Base-by-base conservation (phyloP, 2,113 vertebrate genomes). In the Mungos mungo region DNA sequence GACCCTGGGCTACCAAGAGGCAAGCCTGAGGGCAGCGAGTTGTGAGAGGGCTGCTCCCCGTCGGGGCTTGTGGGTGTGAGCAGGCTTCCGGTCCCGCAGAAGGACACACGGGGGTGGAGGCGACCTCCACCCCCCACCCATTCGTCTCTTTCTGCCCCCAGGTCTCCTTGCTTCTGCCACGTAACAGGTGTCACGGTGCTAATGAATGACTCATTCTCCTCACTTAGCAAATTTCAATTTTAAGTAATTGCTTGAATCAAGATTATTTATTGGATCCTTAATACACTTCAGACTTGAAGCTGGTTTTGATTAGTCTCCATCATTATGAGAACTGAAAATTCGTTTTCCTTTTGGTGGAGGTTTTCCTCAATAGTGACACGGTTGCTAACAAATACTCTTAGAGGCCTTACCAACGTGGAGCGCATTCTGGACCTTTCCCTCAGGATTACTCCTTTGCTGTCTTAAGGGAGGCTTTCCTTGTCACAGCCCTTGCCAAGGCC, bases 211-310 rank as follows among this genome's bases (percentile, higher is more conserved):
- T 90, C 90, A 68, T 91, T 91, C 60, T 74, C 50, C 25, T 88
- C 88, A 50, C 90, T 96, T 97, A 96, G 90, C 82, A 97, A 69
- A 93, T 95, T 92, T 52, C 92, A 96, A 92, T 95, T 93, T 96
- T 87, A 96, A 97, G 86, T 95, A 90, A 95, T 97, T 97, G 95
- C 95, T 96, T 68, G 71, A 95, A 94, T 97, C 94, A 81, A 90
- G 95, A 95, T 97, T 97, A 96, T 95, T 96, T 96, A 93, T 93
- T 97, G 94, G 94, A 18, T 97, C 90, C 71, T 92, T 96, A 93
- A 93, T 95, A 84, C 33, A 57, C 90, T 89, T 97, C 80, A 93
- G 94, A 93, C 27, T 96, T 69, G 90, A 84, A 92, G 80, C 80
- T 96, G 90, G 86, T 92, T 97, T 95, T 92, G 95, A 95, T 95